Conservation (phyloP, 2,113 vertebrate genomes). For the Petrocephalus zakoni region DNA sequence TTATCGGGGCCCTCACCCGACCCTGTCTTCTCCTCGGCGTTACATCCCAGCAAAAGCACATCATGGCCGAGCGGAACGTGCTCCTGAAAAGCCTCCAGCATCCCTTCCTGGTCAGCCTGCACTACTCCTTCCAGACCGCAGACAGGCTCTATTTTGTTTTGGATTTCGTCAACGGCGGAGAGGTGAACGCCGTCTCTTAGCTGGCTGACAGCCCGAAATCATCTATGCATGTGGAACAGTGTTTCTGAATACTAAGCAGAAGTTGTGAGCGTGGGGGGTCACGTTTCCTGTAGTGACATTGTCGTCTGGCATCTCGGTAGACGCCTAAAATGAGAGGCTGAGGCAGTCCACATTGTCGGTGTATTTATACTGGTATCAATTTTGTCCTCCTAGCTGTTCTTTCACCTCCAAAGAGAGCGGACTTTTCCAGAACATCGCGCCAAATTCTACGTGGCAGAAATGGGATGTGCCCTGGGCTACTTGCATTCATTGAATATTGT, state of each 20-base stretch:
- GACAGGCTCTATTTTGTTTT: slow-evolving; percentile 98
- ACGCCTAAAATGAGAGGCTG: not conserved
- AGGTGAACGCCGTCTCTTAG: slow-evolving; percentile 69
- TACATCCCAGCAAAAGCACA: slow-evolving; percentile 87
- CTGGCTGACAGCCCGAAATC: not conserved
- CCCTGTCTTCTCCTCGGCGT: not conserved
- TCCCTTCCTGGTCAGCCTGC: slow-evolving; percentile 91
- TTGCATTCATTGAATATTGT: slow-evolving; percentile 95
- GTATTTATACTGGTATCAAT: not conserved
- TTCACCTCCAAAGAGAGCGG: slow-evolving; percentile 95
- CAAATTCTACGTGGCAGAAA: slow-evolving; percentile 95
- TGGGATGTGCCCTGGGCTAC: slow-evolving; percentile 90
- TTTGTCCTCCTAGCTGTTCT: slow-evolving; percentile 81
- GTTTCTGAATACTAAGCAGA: not conserved
- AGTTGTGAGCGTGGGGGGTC: not conserved
- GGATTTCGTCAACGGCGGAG: slow-evolving; percentile 98
- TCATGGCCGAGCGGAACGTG: slow-evolving; percentile 98
- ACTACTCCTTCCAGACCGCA: slow-evolving; percentile 95
- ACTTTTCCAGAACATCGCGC: slow-evolving; percentile 90
- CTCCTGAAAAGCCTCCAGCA: slow-evolving; percentile 96
- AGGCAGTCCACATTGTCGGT: not conserved
- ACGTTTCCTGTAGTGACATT: not conserved
- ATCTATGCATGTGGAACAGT: not conserved
- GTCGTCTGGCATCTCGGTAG: not conserved
- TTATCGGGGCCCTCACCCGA: not conserved